Evolutionary conservation across 2,888 invertebrate species (phyloP), one percentile per base, ranked within the genome.

Genomic region (Candidula unifasciata): DNA sequence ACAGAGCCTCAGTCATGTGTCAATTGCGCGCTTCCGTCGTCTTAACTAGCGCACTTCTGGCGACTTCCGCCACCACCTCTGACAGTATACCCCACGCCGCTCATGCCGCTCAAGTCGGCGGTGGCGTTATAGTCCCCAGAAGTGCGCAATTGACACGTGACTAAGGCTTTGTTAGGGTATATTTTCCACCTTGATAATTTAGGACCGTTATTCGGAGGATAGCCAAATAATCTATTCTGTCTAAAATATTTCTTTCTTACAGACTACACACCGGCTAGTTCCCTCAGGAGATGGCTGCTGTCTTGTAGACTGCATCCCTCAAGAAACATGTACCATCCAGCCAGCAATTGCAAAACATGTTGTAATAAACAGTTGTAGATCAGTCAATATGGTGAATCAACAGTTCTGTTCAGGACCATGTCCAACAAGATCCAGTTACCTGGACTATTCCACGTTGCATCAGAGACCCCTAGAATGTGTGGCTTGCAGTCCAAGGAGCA

Each of bases 231-330:
- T 44, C 2, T 13, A 1, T 44, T 44, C 44, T 44, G 44, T 44
- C 44, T 44, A 44, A 10, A 44, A 44, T 77, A 16, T 77, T 57
- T 44, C 21, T 54, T 71, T 33, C 2, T 52, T 66, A 24, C 64
- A 82, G 81, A 71, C 37, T 2, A 85, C 85, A 6, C 85, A 85
- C 71, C 57, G 52, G 2, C 64, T 85, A 27, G 64, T 82, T 69
- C 85, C 85, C 24, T 77, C 81, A 60, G n/a, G 37, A 16, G 78
- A 81, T 73, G 33, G 30, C 30, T 85, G 85, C 78, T 85, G 85
- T 33, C 60, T 76, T 30, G 85, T 82, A 35, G 78, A 85, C 24
- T 85, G 85, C 71, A 66, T 85, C 35, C 77, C 78, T 24, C 64
- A 78, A 57, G 73, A 81, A 57, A 73, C 33, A 33, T 84, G 84